A percentile compares a stretch with the other conserved stretches of the same genome.
phyloP scores from a whole-genome alignment of 1,140 invertebrate species.

The Drosophila quadrilineata region DNA sequence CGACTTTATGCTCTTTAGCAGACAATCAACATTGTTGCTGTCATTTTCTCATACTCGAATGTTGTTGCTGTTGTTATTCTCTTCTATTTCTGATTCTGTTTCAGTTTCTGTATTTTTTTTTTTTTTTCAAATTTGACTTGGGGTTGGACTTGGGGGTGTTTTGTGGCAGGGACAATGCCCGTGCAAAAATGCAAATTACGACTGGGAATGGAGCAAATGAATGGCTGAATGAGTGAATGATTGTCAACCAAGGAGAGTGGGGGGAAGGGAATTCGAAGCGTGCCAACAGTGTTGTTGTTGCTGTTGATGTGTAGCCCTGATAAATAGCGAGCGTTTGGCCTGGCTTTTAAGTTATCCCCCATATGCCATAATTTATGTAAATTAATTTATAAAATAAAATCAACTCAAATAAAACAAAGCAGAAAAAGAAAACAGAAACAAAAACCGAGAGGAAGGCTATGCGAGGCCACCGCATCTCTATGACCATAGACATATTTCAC shows the following conservation, averaged over 20 bases:
- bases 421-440: not conserved
- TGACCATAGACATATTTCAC: constrained; percentile 54
- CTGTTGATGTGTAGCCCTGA: constrained; percentile 35
- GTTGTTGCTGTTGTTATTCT: not conserved
- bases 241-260: constrained; percentile 48
- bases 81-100: not conserved
- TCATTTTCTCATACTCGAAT: too few relatives aligned
- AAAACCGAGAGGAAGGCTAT: not conserved
- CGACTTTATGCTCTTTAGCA: constrained; percentile 78
- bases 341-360: constrained; percentile 43
- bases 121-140: not conserved
- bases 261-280: constrained; percentile 49
- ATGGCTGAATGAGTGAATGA: constrained; percentile 52
- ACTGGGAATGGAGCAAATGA: constrained; percentile 47
- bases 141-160: not conserved
- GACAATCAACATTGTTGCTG: constrained; percentile 69
- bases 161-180: constrained; percentile 47
- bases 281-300: too few relatives aligned
- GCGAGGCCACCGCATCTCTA: constrained; percentile 23
- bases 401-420: constrained; percentile 4
- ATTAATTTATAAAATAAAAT: constrained; percentile 66
- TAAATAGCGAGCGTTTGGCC: constrained; percentile 65
- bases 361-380: constrained; percentile 78
- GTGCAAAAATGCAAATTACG: constrained; percentile 77
- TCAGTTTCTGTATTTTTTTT: not conserved